Evolutionary conservation across 2,888 invertebrate species (phyloP), one percentile per base, ranked within the genome.

Genomic region (Leptinotarsa tumamoca): DNA sequence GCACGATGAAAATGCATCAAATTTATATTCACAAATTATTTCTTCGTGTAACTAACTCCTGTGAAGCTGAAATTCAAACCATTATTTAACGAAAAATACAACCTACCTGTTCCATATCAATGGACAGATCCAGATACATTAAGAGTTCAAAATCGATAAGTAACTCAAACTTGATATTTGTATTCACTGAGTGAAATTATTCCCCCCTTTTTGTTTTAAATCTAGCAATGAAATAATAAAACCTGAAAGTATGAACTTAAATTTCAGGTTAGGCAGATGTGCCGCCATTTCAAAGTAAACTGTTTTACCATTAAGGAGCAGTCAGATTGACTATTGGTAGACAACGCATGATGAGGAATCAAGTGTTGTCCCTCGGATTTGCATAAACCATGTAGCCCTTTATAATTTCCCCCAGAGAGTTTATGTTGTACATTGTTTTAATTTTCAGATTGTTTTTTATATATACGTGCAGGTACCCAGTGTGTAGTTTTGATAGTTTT

Each of bases 261-360:
- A 52, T 52, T 52, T 52, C 33, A 98, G 97, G 97, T 98, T n/a
- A 93, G 93, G 83, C 96, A 98, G 90, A 97, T 98, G 97, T 98
- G 98, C 87, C 91, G 92, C 79, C 97, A 98, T 89, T 98, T 98
- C 89, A 93, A 94, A 84, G 96, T 98, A 84, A 90, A 94, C 83
- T 97, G 97, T 89, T 98, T 98, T 90, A 89, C 89, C 78, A 92
- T 92, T 84, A 85, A 84, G 63, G 83, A 84, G 73, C 85, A 84
- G 68, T 81, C 85, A 43, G 87, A 88, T 85, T 88, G 87, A 88
- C 87, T 86, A 82, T 84, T 84, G 82, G 84, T 90, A 86, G 91
- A 90, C 86, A 87, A 87, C 85, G 87, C 87, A 81, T 89, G 87
- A 89, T 85, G 72, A 79, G 76, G 79, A 80, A 78, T 85, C 84